Base-by-base conservation (phyloP, 2,888 invertebrate genomes). In the Panopea generosa region DNA sequence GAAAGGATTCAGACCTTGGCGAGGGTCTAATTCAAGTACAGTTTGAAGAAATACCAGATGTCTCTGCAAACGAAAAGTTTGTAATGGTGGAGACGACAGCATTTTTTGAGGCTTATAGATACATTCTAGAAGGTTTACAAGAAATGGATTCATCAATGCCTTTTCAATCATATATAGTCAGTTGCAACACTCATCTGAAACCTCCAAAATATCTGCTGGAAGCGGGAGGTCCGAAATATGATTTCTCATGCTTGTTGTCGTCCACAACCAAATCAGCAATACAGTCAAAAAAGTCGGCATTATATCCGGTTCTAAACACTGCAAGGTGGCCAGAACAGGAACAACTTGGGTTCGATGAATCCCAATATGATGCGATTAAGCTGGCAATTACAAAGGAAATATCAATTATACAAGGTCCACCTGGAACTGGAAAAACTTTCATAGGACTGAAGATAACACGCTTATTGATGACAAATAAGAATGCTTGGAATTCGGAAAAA, bases 371-470 rank as follows among this genome's bases (percentile, higher is more conserved):
- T 14, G 92, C 92, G 1, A 63, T 92, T 9, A 69, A 87, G 52
- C 75, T 80, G 29, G 90, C 91, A 1, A 66, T 92, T 0, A 89
- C 89, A 1, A 89, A 90, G 63, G 90, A 92, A 62, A 66, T 92
- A 24, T 86, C 91, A 3, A 72, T 92, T 50, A 91, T 92, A 24
- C 91, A 92, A 82, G 92, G 97, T 0, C 97, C 97, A 0, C 97
- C 97, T 0, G 97, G 97, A 1, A 97, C 97, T 0, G 97, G 97
- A 0, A 97, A 97, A 93, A 97, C 97, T 0, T 96, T 94, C 90
- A 91, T 97, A 74, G 97, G 97, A 0, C 93, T 96, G 33, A 95
- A 96, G 94, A 95, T 97, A 22, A 95, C 96, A 0, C 59, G 89
- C 27, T 68, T 95, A 0, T 89, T 97, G 26, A 90, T 96, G 0